Base-by-base conservation (phyloP, 2,888 invertebrate genomes). In the Nysson spinosus region DNA sequence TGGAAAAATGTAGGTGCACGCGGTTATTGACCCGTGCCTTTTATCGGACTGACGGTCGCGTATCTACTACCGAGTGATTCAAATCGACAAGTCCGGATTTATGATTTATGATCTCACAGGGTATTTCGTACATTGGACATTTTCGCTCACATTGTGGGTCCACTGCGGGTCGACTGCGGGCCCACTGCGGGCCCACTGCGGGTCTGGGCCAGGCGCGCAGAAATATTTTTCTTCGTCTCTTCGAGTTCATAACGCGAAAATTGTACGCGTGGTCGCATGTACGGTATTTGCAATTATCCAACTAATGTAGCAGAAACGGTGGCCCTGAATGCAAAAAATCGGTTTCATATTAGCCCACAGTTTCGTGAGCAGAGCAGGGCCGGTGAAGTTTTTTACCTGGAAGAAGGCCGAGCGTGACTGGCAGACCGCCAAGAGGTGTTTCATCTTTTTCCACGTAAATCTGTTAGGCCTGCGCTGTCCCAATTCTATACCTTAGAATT, bases 11-110 rank as follows among this genome's bases (percentile, higher is more conserved):
- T 75, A 65, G 75, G 71, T 65, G 51, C 67, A 47, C 52, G 46
- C 51, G 75, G 76, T 68, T 73, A 80, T 81, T 77, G 81, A 83
- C 79, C 81, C 72, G 60, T 50, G 64, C 55, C 72, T 78, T 78
- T 75, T 71, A 78, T 79, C 78, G 71, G 62, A 37, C 55, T 46
- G 58, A 47, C 35, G 55, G 63, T 63, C 50, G 69, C 69, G 66
- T 71, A 70, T 74, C 61, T 52, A 66, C 79, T 80, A 83, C 72
- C 78, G 80, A 72, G 77, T 81, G 80, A 80, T 81, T 76, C 75
- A 75, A 78, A 78, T 77, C 78, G 75, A 79, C 76, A 69, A 70
- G 68, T 71, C 65, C 57, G 70, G 80, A 78, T 80, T 80, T 80
- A 79, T 72, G 74, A 78, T 69, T 63, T 50, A n/a, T n/a, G n/a